Conservation (phyloP, 1,140 invertebrate species). For the Phymastichus coffea region DNA sequence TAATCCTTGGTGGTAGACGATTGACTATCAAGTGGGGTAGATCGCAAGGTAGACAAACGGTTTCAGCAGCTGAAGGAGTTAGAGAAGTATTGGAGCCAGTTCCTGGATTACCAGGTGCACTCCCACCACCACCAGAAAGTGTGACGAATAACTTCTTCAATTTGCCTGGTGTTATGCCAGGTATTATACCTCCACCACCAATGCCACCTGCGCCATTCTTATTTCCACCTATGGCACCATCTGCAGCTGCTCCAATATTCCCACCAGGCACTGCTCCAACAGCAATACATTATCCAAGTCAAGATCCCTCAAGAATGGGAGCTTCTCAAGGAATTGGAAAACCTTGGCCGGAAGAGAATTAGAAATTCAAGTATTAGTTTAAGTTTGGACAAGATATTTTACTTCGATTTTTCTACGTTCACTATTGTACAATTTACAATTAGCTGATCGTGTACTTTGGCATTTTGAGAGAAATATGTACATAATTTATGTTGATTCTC, state of each 20-base stretch:
- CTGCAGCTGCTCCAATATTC: conserved; percentile 53
- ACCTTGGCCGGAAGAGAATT: conserved; percentile 52
- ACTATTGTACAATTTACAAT: no score
- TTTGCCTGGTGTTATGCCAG: conserved; percentile 59
- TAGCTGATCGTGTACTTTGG: no score
- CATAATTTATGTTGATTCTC: no score
- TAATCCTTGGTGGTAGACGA: conserved; percentile 82
- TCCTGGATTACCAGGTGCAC: conserved; percentile 79
- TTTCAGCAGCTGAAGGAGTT: conserved; percentile 55
- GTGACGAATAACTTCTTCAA: conserved; percentile 65
- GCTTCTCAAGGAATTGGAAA: conserved; percentile 60
- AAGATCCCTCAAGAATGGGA: conserved; percentile 89
- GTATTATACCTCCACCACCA: conserved; percentile 59
- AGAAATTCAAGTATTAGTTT: no score
- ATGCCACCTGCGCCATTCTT: conserved; percentile 52
- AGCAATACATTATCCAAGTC: conserved; percentile 87
- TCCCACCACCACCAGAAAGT: conserved; percentile 73
- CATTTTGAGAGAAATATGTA: no score
- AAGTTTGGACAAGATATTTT: no score
- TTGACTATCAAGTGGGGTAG: conserved; percentile 97
- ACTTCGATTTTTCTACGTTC: no score
- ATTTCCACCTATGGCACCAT: conserved; percentile 57
- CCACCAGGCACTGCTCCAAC: conserved; percentile 56
- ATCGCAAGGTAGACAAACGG: conserved; percentile 71
- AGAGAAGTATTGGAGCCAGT: conserved; percentile 74